These are phyloP conservation scores for Scylla paramamosain DNA, from an alignment of 1,140 invertebrate species.

Conservation along the genomic window DNA sequence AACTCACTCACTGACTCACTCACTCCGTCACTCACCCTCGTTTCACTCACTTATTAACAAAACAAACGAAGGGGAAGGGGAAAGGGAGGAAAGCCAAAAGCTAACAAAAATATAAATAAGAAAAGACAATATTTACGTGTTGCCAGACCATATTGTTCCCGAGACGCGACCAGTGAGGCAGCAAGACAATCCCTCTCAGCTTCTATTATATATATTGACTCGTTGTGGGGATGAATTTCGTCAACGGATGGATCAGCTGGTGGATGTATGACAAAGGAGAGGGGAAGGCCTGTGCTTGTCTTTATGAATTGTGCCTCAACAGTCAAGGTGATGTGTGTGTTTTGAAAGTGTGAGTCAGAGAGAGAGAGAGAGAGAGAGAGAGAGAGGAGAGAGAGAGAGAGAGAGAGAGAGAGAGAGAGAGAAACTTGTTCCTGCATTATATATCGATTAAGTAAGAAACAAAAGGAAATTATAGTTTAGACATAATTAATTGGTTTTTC, in stretches of 20 bases:
- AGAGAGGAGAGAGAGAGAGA: background rate
- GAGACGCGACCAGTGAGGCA: background rate
- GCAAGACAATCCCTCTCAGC: background rate
- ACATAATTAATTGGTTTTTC: too few relatives aligned
- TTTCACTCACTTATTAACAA: too few relatives aligned
- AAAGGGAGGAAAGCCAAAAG: too few relatives aligned
- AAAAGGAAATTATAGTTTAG: too few relatives aligned
- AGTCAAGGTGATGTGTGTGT: background rate
- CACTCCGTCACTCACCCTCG: too few relatives aligned
- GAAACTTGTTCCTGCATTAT: too few relatives aligned
- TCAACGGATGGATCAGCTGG: background rate
- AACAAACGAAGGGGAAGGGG: too few relatives aligned
- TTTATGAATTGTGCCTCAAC: too few relatives aligned
- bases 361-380: background rate
- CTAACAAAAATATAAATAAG: too few relatives aligned
- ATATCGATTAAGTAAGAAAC: too few relatives aligned
- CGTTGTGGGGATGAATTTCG: background rate
- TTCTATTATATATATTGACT: background rate
- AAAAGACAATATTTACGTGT: background rate
- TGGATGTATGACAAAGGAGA: background rate
- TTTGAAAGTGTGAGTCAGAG: background rate
- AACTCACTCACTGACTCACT: too few relatives aligned
- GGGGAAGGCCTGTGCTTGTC: background rate
- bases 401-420: too few relatives aligned
- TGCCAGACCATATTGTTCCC: background rate